Base-by-base conservation (phyloP, 1,140 invertebrate genomes). In the Calephelis nemesis region DNA sequence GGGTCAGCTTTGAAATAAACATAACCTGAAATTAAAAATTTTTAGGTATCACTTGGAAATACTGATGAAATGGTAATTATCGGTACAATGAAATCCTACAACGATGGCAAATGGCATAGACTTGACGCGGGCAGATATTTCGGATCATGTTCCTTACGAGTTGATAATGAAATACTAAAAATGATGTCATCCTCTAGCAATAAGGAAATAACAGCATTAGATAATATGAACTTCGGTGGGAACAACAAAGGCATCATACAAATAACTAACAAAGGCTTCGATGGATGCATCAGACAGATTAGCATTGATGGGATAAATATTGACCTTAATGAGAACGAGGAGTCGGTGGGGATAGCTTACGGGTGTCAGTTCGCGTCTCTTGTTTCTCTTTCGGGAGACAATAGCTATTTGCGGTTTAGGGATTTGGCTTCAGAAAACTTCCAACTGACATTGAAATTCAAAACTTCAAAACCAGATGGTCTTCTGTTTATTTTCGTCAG, bases 271-370 rank as follows among this genome's bases (percentile, higher is more conserved):
- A 88, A 93, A 39, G 96, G 96, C 63, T 99, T 99, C 85, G 97
- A 98, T 79, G 98, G 98, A 5, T 99, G 98, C 83, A 96, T 99
- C 50, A 95, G 97, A 76, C 93, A 96, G 70, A 94, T 99, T 1
- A 92, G 94, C 19, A 95, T 99, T 62, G 94, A 95, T 9, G 93
- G 94, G 0, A 93, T 93, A 7, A 93, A 94, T n/a, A 94, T 97
- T 42, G 96, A 98, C 85, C 92, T 99, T 0, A 96, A 94, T 65
- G 94, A 95, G 69, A 96, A 96, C 73, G 91, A 95, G 4, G 95
- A 97, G 78, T 94, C 96, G 0, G 95, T 95, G 45, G 97, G 97
- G 60, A 95, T 98, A 0, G 94, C 94, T 47, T 95, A 96, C 15
- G 97, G 98, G 39, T 99, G 98, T 70, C 49, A 93, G 80, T 86